Percentiles rank a stretch among this genome's conserved stretches.
Conservation (phyloP, 2,888 invertebrate genomes). For the Cosmia trapezina region DNA sequence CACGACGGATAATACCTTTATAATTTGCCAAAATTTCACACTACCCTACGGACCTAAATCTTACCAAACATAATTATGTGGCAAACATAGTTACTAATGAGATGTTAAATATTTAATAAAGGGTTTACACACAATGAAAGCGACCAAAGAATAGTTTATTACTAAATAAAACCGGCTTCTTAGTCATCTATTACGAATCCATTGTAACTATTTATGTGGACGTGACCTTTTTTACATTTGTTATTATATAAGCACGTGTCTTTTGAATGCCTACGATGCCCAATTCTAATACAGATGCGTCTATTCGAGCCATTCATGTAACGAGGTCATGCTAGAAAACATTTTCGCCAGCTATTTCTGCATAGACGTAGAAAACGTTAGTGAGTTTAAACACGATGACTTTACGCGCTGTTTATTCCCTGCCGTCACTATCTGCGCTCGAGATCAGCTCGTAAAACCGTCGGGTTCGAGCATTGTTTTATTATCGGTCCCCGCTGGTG, state of each 20-base stretch:
- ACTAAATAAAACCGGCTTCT: conserved; percentile 30
- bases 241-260: conserved; percentile 67
- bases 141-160: conserved; percentile 17
- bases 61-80: conserved; percentile 33
- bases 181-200: conserved; percentile 33
- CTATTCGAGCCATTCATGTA: conserved; percentile 15
- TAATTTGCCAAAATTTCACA: conserved; percentile 52
- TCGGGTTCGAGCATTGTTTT: conserved; percentile 81
- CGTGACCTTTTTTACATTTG: conserved; percentile 67
- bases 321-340: conserved; percentile 36
- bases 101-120: conserved; percentile 36
- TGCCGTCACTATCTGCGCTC: conserved; percentile 75
- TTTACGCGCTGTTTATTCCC: conserved; percentile 83
- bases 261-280: conserved; percentile 49
- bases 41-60: conserved; percentile 43
- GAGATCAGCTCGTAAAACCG: conserved; percentile 82
- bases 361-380: conserved; percentile 45
- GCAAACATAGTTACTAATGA: conserved; percentile 43
- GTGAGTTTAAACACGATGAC: conserved; percentile 72
- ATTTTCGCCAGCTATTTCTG: conserved; percentile 33
- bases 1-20: conserved; percentile 69
- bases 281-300: conserved; percentile 52
- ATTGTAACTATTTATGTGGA: conserved; percentile 64
- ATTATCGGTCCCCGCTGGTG: conserved; percentile 77
- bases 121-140: conserved; percentile 38